A percentile compares a stretch with the other conserved stretches of the same genome.
Conservation (phyloP, 1,140 invertebrate genomes). For the Schlechtendalia chinensis region DNA sequence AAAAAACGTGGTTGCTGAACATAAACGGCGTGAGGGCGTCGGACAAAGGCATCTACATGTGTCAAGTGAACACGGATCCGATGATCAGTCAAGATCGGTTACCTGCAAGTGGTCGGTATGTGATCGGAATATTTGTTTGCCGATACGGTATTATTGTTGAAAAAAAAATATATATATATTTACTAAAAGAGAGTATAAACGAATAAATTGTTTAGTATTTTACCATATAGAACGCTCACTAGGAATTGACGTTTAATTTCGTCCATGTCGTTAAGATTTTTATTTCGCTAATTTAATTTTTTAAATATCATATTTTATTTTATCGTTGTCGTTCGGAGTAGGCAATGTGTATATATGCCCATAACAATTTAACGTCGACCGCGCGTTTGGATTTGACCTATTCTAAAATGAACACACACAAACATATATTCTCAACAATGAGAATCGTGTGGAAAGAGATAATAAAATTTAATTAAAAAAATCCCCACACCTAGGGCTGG, state of each 20-base stretch:
- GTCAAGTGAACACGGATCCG: conserved; percentile 89
- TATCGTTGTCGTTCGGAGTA: too few relatives aligned
- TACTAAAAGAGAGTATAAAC: too few relatives aligned
- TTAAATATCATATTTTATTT: not conserved
- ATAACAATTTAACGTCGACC: conserved; percentile 13
- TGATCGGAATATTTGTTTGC: conserved; percentile 51
- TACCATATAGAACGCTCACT: too few relatives aligned
- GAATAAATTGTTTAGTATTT: too few relatives aligned
- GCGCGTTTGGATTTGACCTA: not conserved
- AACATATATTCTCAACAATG: not conserved
- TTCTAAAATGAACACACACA: not conserved
- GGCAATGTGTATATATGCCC: too few relatives aligned
- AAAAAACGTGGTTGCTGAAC: conserved; percentile 88
- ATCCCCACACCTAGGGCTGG: not conserved
- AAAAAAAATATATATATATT: too few relatives aligned
- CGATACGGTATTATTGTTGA: too few relatives aligned
- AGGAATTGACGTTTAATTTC: too few relatives aligned
- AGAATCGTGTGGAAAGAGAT: not conserved
- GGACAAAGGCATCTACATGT: conserved; percentile 88
- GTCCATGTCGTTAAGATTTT: too few relatives aligned
- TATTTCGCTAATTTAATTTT: too few relatives aligned
- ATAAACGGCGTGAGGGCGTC: conserved; percentile 84
- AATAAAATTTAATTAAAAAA: conserved; percentile 40
- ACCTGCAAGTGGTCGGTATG: conserved; percentile 91
- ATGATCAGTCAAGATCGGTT: conserved; percentile 93